A percentile compares a stretch with the other conserved stretches of the same genome.
phyloP scores from a whole-genome alignment of 2,113 vertebrate species.

The Haemorhous mexicanus region DNA sequence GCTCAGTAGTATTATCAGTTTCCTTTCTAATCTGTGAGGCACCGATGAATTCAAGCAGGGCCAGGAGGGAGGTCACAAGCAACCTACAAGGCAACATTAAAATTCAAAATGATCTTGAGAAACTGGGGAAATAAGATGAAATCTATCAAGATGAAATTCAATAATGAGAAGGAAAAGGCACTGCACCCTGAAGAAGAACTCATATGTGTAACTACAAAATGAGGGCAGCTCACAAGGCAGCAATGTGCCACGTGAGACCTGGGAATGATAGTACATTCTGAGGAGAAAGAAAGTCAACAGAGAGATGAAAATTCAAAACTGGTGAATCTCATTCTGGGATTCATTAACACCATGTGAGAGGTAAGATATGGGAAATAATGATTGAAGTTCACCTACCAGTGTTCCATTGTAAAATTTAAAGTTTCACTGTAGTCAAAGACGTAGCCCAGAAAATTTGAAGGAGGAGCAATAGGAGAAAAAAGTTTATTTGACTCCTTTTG shows the following conservation, averaged over 20 bases:
- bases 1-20: not conserved
- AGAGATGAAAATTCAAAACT: not conserved
- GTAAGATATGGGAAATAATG: not conserved
- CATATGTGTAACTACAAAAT: slow-evolving; percentile 7
- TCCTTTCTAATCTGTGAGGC: slow-evolving; percentile 13
- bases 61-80: not conserved
- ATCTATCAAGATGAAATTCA: slow-evolving; percentile 20
- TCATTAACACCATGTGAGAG: not conserved
- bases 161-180: slow-evolving; percentile 7
- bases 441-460: not conserved
- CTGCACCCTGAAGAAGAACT: not conserved
- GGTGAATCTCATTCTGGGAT: not conserved
- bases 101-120: slow-evolving; percentile 24
- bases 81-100: not conserved
- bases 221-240: not conserved
- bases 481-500: not conserved
- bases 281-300: not conserved
- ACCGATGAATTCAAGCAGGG: not conserved
- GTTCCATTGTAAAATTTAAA: not conserved
- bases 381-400: not conserved
- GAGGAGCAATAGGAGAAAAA: not conserved
- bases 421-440: not conserved
- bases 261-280: not conserved
- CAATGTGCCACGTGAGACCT: not conserved
- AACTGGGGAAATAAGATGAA: slow-evolving; percentile 40